Evolutionary conservation across 2,113 vertebrate genomes (phyloP).

Genomic region (Scortum barcoo): DNA sequence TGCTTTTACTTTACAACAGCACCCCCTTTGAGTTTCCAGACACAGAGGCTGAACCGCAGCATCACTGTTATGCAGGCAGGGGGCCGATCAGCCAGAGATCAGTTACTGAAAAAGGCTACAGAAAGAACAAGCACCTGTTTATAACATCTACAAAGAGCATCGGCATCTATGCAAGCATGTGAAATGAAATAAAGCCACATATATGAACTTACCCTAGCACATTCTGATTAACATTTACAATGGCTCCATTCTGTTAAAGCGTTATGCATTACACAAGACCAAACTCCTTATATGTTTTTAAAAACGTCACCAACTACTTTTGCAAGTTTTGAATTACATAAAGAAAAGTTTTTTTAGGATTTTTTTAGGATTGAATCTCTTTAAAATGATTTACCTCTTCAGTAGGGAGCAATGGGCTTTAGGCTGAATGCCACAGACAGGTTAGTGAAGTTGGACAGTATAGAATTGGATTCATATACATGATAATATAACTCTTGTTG

Average conservation of each 20-base stretch:
- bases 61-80: constrained; percentile 37
- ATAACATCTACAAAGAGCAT: neutral
- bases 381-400: neutral
- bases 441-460: neutral
- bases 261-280: no score
- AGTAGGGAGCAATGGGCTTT: neutral
- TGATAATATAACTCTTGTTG: neutral
- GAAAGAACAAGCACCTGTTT: neutral
- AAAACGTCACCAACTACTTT: no score
- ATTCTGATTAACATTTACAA: no score
- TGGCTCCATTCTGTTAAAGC: no score
- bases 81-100: constrained; percentile 27
- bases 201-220: no score
- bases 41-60: constrained; percentile 35
- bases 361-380: no score
- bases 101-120: constrained; percentile 26
- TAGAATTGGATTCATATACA: neutral
- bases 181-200: neutral
- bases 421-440: neutral
- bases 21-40: constrained; percentile 31
- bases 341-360: no score
- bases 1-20: constrained; percentile 49
- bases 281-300: no score
- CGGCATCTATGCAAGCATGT: neutral
- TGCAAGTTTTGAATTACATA: no score